Evolutionary conservation across 2,888 invertebrate genomes (phyloP).

Genomic region (Polydrusus pterygomalis): DNA sequence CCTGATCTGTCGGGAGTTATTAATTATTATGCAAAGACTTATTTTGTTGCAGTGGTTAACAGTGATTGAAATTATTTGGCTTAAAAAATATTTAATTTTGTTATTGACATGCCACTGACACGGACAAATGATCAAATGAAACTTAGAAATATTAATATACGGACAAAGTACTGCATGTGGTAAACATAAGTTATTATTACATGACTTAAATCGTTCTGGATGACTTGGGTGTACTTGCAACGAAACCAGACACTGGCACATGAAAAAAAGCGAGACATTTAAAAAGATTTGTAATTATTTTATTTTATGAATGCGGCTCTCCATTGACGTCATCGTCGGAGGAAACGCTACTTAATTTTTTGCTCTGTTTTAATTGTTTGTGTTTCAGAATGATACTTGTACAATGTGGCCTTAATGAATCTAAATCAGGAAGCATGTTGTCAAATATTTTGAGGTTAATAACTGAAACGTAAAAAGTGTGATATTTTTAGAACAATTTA

Average conservation of each 20-base stretch:
- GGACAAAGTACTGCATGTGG: constrained; percentile 30
- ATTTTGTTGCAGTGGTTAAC: no score
- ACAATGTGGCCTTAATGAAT: constrained; percentile 39
- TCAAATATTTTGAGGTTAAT: constrained; percentile 23
- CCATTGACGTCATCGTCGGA: constrained; percentile 43
- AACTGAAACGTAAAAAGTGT: constrained; percentile 12
- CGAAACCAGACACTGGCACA: constrained; percentile 11
- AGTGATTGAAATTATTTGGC: no score
- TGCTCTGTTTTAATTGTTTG: constrained; percentile 43
- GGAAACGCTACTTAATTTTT: constrained; percentile 43
- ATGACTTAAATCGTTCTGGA: constrained; percentile 18
- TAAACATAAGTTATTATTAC: constrained; percentile 34
- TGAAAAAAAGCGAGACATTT: constrained; percentile 35
- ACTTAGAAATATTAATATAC: not conserved
- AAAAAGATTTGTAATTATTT: constrained; percentile 52
- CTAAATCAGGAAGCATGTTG: constrained; percentile 45
- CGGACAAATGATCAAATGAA: not conserved
- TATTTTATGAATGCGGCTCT: constrained; percentile 22
- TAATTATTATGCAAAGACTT: no score
- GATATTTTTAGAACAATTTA: not conserved
- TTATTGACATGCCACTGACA: not conserved
- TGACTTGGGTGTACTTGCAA: constrained; percentile 24
- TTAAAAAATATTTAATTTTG: no score
- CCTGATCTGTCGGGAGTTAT: no score
- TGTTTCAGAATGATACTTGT: constrained; percentile 30